Evolutionary conservation across 2,113 vertebrate genomes (phyloP), one percentile per base, ranked within the genome.

Genomic region (Sinocyclocheilus anophthalmus): DNA sequence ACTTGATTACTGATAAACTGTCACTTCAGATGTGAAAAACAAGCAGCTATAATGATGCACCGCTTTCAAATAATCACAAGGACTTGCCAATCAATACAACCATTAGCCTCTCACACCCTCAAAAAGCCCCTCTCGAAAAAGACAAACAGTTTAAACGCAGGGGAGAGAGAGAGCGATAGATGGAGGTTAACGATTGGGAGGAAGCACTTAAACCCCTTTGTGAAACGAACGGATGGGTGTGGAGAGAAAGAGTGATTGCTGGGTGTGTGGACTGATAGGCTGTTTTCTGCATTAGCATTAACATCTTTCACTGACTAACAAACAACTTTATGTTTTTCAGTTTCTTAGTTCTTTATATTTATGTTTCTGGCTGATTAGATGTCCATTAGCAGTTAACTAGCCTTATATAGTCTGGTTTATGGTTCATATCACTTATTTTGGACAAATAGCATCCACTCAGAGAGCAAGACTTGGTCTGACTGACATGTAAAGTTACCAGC

Each of bases 21-120:
- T 30, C 82, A 84, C 82, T 77, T 78, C 50, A 61, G 24, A 79
- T 78, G 67, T 84, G 72, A 79, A 63, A 76, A 78, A 73, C 73
- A 73, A 59, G 72, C 65, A 11, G 39, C 73, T 42, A n/a, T 61
- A 76, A 48, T 73, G 53, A 88, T 84, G 88, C 87, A 83, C 85
- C 53, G 65, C 87, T 89, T 91, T 78, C 55, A 76, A 69, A 91
- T 91, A 69, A 83, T 90, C 91, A 86, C 84, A 91, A 90, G 88
- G 91, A 90, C 93, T 93, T 90, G 92, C 86, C 92, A 94, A 93
- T 94, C 93, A 94, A 93, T 93, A 89, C 77, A 61, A 83, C 90
- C 89, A 88, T 92, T 93, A 92, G 87, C 89, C 91, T 88, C 89
- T 89, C 88, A 88, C 39, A 39, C 76, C 50, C 85, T 85, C 57